Percentiles rank a stretch among this genome's conserved stretches.
phyloP scores from a whole-genome alignment of 2,888 invertebrate species.

The Slavum lentiscoides region DNA sequence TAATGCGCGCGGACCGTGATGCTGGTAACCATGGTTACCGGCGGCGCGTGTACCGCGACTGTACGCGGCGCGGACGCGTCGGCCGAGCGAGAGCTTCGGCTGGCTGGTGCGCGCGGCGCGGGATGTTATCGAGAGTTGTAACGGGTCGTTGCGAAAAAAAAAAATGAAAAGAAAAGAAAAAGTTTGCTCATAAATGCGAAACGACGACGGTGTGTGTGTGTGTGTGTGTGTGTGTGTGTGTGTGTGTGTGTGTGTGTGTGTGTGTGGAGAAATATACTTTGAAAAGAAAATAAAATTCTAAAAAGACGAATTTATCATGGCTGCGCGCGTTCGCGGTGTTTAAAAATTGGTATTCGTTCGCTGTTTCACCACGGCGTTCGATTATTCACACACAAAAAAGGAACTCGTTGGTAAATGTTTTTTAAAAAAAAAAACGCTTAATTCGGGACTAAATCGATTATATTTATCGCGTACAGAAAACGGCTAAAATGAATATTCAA shows the following conservation, averaged over 20 bases:
- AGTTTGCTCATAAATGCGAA: constrained; percentile 46
- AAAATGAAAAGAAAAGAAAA: background rate
- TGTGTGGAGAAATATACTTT: background rate
- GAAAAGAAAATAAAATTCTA: constrained; percentile 25
- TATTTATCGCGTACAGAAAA: too few relatives aligned
- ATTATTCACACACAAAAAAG: too few relatives aligned
- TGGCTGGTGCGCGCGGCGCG: background rate
- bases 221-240: too few relatives aligned
- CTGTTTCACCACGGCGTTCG: too few relatives aligned
- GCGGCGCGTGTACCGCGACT: background rate
- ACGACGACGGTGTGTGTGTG: background rate
- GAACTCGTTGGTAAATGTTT: too few relatives aligned
- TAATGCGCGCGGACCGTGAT: background rate
- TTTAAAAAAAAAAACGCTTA: too few relatives aligned
- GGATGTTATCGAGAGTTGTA: constrained; percentile 27
- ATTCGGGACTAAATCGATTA: too few relatives aligned
- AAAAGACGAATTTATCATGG: constrained; percentile 23
- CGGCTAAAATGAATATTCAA: too few relatives aligned
- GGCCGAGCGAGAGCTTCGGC: background rate
- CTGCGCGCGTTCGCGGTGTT: background rate
- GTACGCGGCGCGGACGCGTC: too few relatives aligned
- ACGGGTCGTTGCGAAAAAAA: background rate
- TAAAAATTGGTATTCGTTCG: too few relatives aligned
- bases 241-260: too few relatives aligned
- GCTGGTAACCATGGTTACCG: constrained; percentile 24